Percentiles rank a stretch among this genome's conserved stretches.
These are phyloP conservation scores for Heliconius congener DNA, from an alignment of 1,140 invertebrate species.

Conservation along the genomic window DNA sequence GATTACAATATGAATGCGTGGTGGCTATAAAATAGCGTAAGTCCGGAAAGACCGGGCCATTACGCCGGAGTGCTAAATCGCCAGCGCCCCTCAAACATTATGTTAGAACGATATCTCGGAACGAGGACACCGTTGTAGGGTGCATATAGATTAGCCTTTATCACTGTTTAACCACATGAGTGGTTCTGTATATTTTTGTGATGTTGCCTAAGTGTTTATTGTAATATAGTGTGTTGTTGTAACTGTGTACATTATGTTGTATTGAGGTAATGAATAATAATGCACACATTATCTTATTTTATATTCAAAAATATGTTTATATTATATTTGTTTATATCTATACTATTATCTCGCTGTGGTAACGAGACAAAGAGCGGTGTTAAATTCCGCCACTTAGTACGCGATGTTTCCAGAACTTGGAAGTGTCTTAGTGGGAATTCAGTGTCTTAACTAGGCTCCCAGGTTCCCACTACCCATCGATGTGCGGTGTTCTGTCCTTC, in stretches of 20 bases:
- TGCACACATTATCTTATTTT: no score
- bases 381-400: no score
- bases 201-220: constrained; percentile 6
- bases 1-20: constrained; percentile 50
- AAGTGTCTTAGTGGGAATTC: no score
- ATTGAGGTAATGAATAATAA: no score
- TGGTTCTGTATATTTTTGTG: constrained; percentile 27
- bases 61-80: constrained; percentile 62
- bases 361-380: no score
- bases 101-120: constrained; percentile 53
- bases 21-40: constrained; percentile 54
- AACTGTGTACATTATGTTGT: background rate
- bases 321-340: no score
- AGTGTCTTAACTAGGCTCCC: no score
- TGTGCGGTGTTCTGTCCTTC: no score
- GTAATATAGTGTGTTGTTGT: background rate
- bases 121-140: constrained; percentile 60
- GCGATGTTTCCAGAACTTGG: no score
- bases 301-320: no score
- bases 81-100: constrained; percentile 55
- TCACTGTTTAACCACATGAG: constrained; percentile 49
- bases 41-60: constrained; percentile 60
- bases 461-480: no score
- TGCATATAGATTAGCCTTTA: constrained; percentile 51
- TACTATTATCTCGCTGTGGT: no score